Percentiles rank a stretch among this genome's conserved stretches.
Conservation (phyloP, 2,888 invertebrate genomes). For the Agrotis exclamationis region DNA sequence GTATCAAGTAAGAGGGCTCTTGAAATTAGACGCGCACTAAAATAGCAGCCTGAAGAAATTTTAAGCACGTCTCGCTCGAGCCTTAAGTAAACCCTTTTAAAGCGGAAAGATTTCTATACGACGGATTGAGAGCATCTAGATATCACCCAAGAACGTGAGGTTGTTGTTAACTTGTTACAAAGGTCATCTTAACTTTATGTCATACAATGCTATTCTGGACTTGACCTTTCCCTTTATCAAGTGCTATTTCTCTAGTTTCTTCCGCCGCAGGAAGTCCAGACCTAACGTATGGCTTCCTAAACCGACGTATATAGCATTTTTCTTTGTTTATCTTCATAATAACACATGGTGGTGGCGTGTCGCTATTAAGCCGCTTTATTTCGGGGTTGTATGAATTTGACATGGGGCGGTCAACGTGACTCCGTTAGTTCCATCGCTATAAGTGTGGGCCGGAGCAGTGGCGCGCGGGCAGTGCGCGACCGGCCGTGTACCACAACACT, state of each 20-base stretch:
- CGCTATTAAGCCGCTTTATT: conserved; percentile 71
- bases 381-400: conserved; percentile 84
- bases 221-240: conserved; percentile 70
- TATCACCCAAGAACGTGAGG: conserved; percentile 39
- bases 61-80: conserved; percentile 44
- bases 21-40: conserved; percentile 22
- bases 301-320: conserved; percentile 66
- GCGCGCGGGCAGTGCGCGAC: conserved; percentile 87
- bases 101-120: conserved; percentile 21
- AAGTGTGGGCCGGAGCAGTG: conserved; percentile 80
- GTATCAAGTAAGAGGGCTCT: conserved; percentile 20
- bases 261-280: conserved; percentile 50
- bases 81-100: conserved; percentile 28
- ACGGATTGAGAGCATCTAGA: conserved; percentile 39
- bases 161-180: conserved; percentile 60
- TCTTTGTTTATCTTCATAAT: conserved; percentile 75
- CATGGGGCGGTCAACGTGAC: conserved; percentile 82
- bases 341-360: conserved; percentile 77
- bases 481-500: conserved; percentile 86
- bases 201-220: conserved; percentile 59
- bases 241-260: conserved; percentile 49
- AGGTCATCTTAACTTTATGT: conserved; percentile 58
- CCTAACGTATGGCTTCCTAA: conserved; percentile 66
- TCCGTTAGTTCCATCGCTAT: conserved; percentile 81
- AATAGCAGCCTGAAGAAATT: conserved; percentile 40